Percentiles rank a stretch among this genome's conserved stretches.
Conservation (phyloP, 2,888 invertebrate species). For the Orchesella flavescens region DNA sequence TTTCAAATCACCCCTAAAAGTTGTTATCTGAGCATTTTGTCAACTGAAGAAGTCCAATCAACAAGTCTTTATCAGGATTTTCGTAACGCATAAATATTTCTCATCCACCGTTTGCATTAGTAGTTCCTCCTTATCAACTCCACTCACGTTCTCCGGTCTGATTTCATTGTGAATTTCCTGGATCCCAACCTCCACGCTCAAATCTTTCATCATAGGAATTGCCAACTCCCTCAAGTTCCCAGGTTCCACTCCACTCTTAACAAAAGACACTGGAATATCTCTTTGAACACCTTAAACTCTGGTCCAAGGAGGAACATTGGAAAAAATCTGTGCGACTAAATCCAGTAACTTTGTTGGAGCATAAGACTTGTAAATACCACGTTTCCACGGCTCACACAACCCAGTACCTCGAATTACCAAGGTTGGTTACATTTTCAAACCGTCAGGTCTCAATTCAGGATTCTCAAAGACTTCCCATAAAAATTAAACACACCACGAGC, state of each 20-base stretch:
- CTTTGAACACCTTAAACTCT: constrained; percentile 97
- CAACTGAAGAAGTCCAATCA: constrained; percentile 93
- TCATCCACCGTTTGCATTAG: constrained; percentile 96
- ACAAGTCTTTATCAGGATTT: constrained; percentile 95
- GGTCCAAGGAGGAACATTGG: constrained; percentile 98
- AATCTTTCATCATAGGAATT: constrained; percentile 94
- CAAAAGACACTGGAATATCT: constrained; percentile 98
- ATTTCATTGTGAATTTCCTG: constrained; percentile 99
- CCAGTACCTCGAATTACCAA: constrained; percentile 99
- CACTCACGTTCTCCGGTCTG: constrained; percentile 83
- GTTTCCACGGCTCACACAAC: constrained; percentile 98
- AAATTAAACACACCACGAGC: neutral
- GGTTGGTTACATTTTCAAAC: constrained; percentile 98
- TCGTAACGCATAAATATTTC: constrained; percentile 99
- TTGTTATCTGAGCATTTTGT: constrained; percentile 88
- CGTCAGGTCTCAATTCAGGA: constrained; percentile 97
- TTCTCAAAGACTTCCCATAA: constrained; percentile 91
- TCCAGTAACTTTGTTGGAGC: constrained; percentile 95
- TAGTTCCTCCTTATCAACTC: constrained; percentile 97
- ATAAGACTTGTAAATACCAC: constrained; percentile 95
- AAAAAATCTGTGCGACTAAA: constrained; percentile 93
- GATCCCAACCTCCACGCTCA: constrained; percentile 98
- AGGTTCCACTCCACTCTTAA: constrained; percentile 96
- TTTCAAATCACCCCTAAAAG: constrained; percentile 84
- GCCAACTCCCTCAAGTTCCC: constrained; percentile 97